phyloP scores from a whole-genome alignment of 2,888 invertebrate species.

The Drosophila pullipes region DNA sequence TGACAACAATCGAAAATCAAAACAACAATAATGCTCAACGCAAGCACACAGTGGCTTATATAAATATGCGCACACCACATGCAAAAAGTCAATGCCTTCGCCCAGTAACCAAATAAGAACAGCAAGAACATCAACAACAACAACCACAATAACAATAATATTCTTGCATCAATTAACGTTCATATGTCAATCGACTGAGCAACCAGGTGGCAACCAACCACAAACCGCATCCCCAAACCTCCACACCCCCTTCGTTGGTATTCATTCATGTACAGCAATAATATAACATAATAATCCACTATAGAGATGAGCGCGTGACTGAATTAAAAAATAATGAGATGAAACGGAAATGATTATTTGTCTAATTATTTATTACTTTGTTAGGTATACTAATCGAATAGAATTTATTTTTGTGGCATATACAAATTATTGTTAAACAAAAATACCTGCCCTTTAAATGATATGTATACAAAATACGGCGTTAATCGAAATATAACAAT shows the following conservation, averaged over 20 bases:
- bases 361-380: neutral
- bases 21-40: slow-evolving; percentile 46
- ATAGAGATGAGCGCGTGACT: slow-evolving; percentile 19
- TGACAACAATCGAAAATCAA: slow-evolving; percentile 65
- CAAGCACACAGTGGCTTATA: slow-evolving; percentile 41
- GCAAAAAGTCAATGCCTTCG: slow-evolving; percentile 68
- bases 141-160: slow-evolving; percentile 8
- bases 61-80: slow-evolving; percentile 59
- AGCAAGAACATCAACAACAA: slow-evolving; percentile 14
- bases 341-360: neutral
- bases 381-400: neutral
- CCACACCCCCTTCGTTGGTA: neutral
- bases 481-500: neutral
- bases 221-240: neutral
- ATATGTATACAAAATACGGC: neutral
- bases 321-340: too few relatives aligned
- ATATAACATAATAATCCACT: slow-evolving; percentile 7
- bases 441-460: neutral
- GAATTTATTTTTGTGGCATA: neutral
- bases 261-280: slow-evolving; percentile 11
- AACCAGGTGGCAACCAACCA: slow-evolving; percentile 9
- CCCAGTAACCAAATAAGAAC: slow-evolving; percentile 3
- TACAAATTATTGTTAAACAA: neutral
- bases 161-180: slow-evolving; percentile 51
- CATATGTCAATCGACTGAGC: slow-evolving; percentile 24